phyloP scores from a whole-genome alignment of 2,888 invertebrate species.

The Atethmia centrago region DNA sequence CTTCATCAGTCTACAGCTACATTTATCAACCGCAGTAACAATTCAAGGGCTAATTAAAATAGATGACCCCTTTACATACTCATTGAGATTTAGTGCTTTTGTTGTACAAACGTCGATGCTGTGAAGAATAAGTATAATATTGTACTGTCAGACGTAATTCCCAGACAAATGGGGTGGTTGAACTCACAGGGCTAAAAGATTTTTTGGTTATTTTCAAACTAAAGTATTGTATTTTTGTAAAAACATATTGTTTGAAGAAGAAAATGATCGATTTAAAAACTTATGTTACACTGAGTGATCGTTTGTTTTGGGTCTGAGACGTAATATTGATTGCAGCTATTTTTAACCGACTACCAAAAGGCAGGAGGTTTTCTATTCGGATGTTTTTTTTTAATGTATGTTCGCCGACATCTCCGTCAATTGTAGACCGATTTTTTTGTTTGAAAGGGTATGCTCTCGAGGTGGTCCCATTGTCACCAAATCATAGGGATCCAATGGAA shows the following conservation, averaged over 20 bases:
- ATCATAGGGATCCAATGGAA: too few species aligned
- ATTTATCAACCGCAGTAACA: slow-evolving; percentile 66
- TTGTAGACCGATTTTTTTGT: too few species aligned
- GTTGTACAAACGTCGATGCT: slow-evolving; percentile 28
- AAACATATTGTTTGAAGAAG: not conserved
- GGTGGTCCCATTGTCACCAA: too few species aligned
- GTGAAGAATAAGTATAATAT: slow-evolving; percentile 47
- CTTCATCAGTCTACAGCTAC: slow-evolving; percentile 40
- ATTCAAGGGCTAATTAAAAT: slow-evolving; percentile 87
- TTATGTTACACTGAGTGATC: not conserved
- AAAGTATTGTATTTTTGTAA: slow-evolving; percentile 2
- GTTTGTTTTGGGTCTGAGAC: not conserved
- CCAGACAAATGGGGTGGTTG: slow-evolving; percentile 30
- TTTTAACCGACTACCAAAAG: too few species aligned
- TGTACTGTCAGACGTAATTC: slow-evolving; percentile 39
- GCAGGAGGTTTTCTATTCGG: too few species aligned
- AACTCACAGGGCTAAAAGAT: not conserved
- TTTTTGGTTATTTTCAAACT: not conserved
- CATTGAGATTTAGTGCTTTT: slow-evolving; percentile 81
- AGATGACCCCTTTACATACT: slow-evolving; percentile 87
- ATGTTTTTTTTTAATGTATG: too few species aligned
- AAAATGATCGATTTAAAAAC: not conserved
- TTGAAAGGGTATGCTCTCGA: too few species aligned
- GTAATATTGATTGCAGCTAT: not conserved
- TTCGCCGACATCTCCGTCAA: too few species aligned